These are phyloP conservation scores for Drosophila paucipuncta DNA, from an alignment of 2,888 invertebrate genomes.

Conservation along the genomic window DNA sequence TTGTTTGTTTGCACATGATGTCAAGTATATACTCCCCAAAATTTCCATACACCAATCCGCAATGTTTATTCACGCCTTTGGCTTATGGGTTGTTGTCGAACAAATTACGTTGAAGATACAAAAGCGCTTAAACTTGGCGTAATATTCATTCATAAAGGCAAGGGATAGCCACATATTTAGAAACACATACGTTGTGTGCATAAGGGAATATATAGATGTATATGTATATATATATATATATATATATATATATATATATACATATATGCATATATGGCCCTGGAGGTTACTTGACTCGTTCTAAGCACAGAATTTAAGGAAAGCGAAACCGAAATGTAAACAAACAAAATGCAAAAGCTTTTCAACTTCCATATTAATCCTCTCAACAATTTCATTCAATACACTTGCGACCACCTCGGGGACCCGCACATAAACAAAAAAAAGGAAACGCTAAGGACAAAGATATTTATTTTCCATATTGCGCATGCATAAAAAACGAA, in stretches of 20 bases:
- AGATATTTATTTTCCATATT: conserved; percentile 50
- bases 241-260: background rate
- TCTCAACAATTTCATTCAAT: conserved; percentile 63
- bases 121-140: conserved; percentile 3
- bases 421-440: conserved; percentile 13
- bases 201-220: background rate
- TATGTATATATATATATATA: background rate
- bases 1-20: conserved; percentile 31
- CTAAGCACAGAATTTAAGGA: conserved; percentile 11
- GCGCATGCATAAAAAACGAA: conserved; percentile 29
- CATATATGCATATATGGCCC: background rate
- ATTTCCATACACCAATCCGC: background rate
- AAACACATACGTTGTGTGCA: background rate
- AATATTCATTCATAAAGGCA: conserved; percentile 49
- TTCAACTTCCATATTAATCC: conserved; percentile 68
- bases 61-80: conserved; percentile 39
- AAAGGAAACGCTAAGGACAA: conserved; percentile 15
- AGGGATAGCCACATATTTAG: conserved; percentile 16
- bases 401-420: conserved; percentile 45
- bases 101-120: conserved; percentile 41
- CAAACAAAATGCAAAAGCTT: conserved; percentile 64
- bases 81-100: conserved; percentile 39
- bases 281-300: conserved; percentile 7
- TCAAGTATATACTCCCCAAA: conserved; percentile 13
- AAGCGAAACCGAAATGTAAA: conserved; percentile 41